These are phyloP conservation scores for Drosophila persimilis DNA, from an alignment of 1,140 invertebrate genomes.

Conservation along the genomic window DNA sequence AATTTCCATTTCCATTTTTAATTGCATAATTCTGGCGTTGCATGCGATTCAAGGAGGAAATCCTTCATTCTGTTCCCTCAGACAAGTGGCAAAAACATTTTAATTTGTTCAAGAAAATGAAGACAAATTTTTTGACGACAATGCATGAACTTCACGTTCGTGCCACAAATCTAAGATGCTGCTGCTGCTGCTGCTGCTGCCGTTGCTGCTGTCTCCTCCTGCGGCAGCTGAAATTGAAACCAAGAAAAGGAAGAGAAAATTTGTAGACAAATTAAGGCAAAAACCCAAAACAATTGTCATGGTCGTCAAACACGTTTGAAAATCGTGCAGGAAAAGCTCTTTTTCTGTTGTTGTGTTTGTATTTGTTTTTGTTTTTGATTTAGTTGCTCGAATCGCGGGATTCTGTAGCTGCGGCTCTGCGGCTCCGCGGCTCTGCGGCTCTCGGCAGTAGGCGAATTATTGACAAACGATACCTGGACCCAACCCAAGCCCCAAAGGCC, in stretches of 20 bases:
- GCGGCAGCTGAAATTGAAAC: slow-evolving; percentile 52
- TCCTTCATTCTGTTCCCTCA: slow-evolving; percentile 30
- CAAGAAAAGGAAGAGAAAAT: slow-evolving; percentile 52
- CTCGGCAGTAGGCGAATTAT: slow-evolving; percentile 68
- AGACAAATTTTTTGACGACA: slow-evolving; percentile 73
- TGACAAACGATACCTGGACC: slow-evolving; percentile 58
- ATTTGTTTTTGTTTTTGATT: slow-evolving; percentile 51
- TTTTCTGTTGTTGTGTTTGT: slow-evolving; percentile 25
- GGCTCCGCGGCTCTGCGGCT: slow-evolving; percentile 3
- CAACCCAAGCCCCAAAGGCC: slow-evolving; percentile 1
- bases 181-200: slow-evolving; percentile 18
- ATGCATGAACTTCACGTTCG: slow-evolving; percentile 79
- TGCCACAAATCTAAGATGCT: slow-evolving; percentile 74
- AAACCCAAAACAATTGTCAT: slow-evolving; percentile 66
- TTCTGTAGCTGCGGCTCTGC: slow-evolving; percentile 21
- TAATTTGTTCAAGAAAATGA: slow-evolving; percentile 68
- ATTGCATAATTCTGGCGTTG: slow-evolving; percentile 75
- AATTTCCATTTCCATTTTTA: slow-evolving; percentile 75
- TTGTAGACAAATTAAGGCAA: slow-evolving; percentile 79
- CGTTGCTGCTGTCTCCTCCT: slow-evolving; percentile 27
- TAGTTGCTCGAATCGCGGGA: slow-evolving; percentile 42
- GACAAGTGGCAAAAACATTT: slow-evolving; percentile 68
- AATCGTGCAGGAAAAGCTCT: slow-evolving; percentile 59
- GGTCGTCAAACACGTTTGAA: slow-evolving; percentile 69
- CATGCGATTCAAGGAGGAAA: slow-evolving; percentile 70